Evolutionary conservation across 2,797 vertebrate species (phyloP).

Genomic region (Cottoperca gobio): DNA sequence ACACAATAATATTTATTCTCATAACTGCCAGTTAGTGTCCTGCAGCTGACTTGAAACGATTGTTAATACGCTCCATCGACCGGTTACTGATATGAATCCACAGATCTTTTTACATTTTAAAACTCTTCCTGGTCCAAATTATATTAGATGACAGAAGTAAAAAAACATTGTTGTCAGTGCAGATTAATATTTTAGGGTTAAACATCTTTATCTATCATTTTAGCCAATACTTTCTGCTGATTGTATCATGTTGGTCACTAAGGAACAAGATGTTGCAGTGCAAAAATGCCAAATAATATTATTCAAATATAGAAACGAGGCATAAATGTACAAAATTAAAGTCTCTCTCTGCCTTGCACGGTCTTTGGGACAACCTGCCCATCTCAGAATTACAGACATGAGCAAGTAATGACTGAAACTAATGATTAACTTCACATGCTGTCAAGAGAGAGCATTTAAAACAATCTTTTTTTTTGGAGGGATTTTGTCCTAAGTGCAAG

Average conservation of each 20-base stretch:
- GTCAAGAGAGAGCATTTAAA: not conserved
- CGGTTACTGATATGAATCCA: not conserved
- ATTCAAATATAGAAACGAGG: not conserved
- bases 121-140: not conserved
- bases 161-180: not conserved
- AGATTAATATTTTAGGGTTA: not conserved
- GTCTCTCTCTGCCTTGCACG: not conserved
- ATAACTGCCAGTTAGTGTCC: not conserved
- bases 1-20: not conserved
- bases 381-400: not conserved
- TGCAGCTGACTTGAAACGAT: constrained; percentile 3
- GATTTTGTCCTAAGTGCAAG: not conserved
- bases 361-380: not conserved
- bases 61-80: constrained; percentile 12
- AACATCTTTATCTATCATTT: no score
- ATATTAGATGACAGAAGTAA: not conserved
- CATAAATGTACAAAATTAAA: not conserved
- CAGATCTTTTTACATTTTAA: not conserved
- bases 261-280: not conserved
- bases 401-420: not conserved
- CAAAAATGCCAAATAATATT: not conserved
- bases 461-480: not conserved
- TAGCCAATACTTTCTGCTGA: not conserved
- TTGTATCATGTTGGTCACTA: not conserved
- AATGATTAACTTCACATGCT: not conserved